Evolutionary conservation across 2,797 vertebrate genomes (phyloP).

Genomic region (Chanos chanos): DNA sequence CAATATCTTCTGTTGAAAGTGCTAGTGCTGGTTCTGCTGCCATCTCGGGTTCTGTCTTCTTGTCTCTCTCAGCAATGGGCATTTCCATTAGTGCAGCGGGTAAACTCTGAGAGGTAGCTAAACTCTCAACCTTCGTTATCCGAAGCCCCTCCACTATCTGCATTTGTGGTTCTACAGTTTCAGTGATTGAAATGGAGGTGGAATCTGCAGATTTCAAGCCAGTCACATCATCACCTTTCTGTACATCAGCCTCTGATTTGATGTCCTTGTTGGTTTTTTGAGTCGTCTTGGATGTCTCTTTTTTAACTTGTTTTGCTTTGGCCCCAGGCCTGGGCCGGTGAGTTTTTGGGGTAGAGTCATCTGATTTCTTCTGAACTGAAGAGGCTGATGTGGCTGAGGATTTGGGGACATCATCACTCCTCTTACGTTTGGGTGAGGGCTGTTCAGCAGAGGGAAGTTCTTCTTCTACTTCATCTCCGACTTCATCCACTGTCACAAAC

Average conservation of each 20-base stretch:
- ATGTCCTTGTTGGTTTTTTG: neutral
- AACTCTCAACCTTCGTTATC: neutral
- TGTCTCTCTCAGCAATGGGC: constrained; percentile 26
- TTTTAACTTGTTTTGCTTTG: constrained; percentile 29
- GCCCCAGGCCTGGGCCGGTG: neutral
- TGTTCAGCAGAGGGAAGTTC: neutral
- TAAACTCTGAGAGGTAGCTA: neutral
- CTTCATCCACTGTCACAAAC: constrained; percentile 90
- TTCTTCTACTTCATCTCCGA: constrained; percentile 62
- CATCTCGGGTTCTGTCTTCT: neutral
- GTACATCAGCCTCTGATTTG: neutral
- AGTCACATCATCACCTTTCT: neutral
- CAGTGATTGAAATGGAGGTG: neutral
- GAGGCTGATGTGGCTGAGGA: neutral
- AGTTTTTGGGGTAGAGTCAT: neutral
- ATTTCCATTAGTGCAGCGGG: constrained; percentile 23
- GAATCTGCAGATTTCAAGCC: neutral
- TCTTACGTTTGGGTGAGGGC: neutral
- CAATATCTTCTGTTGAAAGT: neutral
- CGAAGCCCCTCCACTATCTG: neutral
- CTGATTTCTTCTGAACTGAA: constrained; percentile 22
- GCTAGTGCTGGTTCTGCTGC: neutral
- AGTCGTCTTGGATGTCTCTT: neutral
- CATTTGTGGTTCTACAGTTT: neutral
- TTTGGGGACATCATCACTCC: neutral